Evolutionary conservation across 1,140 invertebrate genomes (phyloP), one percentile per base, ranked within the genome.

Genomic region (Hermatobates lingyangjiaoensis): DNA sequence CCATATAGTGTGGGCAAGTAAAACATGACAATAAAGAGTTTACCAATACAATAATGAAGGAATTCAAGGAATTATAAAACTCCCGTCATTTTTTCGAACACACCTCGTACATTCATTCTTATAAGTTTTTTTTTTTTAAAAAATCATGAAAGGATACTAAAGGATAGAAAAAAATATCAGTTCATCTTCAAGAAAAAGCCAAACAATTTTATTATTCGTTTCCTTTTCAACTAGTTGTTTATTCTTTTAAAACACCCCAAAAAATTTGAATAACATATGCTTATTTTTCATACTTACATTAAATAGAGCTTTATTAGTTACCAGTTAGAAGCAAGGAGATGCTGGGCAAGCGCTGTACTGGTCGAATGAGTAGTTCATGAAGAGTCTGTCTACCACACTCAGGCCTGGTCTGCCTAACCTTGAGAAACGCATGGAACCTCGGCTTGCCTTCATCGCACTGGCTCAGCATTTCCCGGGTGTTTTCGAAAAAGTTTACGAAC

Each of bases 401-500:
- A 2, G 89, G 87, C 64, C 80, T 83, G 39, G 82, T 83, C 65
- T 89, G 85, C 59, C 85, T 84, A 60, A 93, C 88, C 73, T 95
- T 96, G n/a, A 98, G 74, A 69, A 98, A 97, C 58, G 92, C 92
- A 68, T 96, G 88, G 73, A 98, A 98, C 64, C 88, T 74, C 23
- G 90, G 88, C 66, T 94, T 93, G 58, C 80, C 81, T 64, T 77
- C 76, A 71, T 94, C 90, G 71, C 89, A 95, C 61, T 83, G 76
- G 54, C 79, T 70, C 58, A 98, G 75, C 70, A 85, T 88, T 61
- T 92, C 85, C 67, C 95, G 95, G 62, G 89, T 90, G 64, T 89
- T 87, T 67, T 97, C 91, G 66, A 95, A 97, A 66, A 88, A 97
- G 68, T 98, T 98, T 12, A 97, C 83, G 68, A 94, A 98, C 4